Evolutionary conservation across 2,113 vertebrate species (phyloP), one percentile per base, ranked within the genome.

Genomic region (Pteronura brasiliensis): DNA sequence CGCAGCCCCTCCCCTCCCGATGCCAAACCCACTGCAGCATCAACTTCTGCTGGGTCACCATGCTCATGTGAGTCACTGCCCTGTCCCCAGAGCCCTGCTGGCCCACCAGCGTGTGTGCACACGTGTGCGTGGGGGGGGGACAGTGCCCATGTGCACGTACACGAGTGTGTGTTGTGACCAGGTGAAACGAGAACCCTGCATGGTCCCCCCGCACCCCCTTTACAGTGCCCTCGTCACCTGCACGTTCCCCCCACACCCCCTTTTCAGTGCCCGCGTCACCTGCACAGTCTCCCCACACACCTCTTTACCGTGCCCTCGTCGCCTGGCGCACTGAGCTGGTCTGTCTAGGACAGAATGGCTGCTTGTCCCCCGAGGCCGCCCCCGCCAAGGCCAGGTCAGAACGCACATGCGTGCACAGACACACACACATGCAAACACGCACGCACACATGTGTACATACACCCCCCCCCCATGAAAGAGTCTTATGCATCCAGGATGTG

Each of bases 41-140:
- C 3, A 0, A 12, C 61, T 17, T 17, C 81, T 29, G 23, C 17
- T 4, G 9, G 85, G 71, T 36, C 90, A 57, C 17, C 3, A 3
- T 2, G 36, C 31, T 34, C 9, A 59, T 4, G 8, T 11, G 7
- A 4, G 15, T n/a, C 13, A 2, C 79, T 36, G 3, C 21, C 9
- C 25, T 20, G 4, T 77, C 17, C 67, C 85, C 39, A 29, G 65
- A 13, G 8, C 14, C 74, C 90, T 27, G 81, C 63, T 29, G 44
- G 49, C 87, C 84, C 10, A 1, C 2, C 14, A 4, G 29, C 31
- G 42, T 27, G 13, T 42, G 11, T 17, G 0, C 0, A 9, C 20
- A 9, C 3, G 13, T 0, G 4, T 2, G 34, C 20, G 20, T 17
- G 7, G 8, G n/a, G 67, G 1, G 67, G n/a, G 34, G 17, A 8